Base-by-base conservation (phyloP, 1,140 invertebrate genomes). In the Himalopsyche phryganea region DNA sequence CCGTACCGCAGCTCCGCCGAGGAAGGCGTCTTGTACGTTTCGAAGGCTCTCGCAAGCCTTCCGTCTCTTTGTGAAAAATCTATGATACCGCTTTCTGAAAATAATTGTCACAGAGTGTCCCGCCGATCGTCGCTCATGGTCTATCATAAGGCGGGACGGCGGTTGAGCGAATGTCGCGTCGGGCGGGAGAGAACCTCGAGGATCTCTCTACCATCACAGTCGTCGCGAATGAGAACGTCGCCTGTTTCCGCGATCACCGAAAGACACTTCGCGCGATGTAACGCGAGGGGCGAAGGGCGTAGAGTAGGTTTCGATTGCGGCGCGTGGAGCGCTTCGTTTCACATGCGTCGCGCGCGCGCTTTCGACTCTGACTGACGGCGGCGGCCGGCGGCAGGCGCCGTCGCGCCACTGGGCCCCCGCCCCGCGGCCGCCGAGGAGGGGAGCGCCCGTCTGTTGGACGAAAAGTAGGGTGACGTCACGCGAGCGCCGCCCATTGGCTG, bases 11-110 rank as follows among this genome's bases (percentile, higher is more conserved):
- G 72, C 73, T 79, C 76, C 71, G 78, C 76, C 75, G 74, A 75
- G 73, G 78, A 80, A 81, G 78, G 81, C 77, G 80, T 81, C 80
- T 82, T 84, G 81, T 79, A 80, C 77, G 78, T 76, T 68, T 74
- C 72, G 75, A 76, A 81, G 81, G 78, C 78, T 80, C 75, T 81
- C 69, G 75, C 66, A 73, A 74, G 73, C 73, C 73, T 74, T 73
- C 73, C 73, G 45, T 63, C 53, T 53, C 62, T 57, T 50, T 64
- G 57, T 44, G 62, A 64, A 60, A 60, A 64, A 64, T 64, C 62
- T 64, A 64, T 64, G 62, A 57, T 64, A 57, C 42, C 41, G 62
- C 52, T 52, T 60, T 56, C 32, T 45, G 56, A 47, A 45, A 57
- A 68, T 66, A 63, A 68, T 58, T 63, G 67, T 71, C 70, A 69